These are phyloP conservation scores for Atlantisia rogersi DNA, from an alignment of 2,113 vertebrate species.

Conservation along the genomic window DNA sequence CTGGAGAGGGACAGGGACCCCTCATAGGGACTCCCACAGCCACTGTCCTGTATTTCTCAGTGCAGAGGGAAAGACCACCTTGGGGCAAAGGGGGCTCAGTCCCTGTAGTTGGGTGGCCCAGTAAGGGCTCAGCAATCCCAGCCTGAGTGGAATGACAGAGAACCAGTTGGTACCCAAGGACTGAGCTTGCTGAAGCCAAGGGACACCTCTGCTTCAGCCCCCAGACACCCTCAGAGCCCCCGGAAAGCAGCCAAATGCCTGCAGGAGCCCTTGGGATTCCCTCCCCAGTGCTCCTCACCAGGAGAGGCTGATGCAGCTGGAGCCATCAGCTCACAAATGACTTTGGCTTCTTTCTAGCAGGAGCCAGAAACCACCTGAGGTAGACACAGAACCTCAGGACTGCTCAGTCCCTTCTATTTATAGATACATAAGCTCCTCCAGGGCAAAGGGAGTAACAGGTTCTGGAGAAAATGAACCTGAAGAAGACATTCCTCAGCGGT, in stretches of 20 bases:
- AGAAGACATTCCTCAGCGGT: not conserved
- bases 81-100: not conserved
- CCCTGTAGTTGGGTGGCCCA: fast-evolving
- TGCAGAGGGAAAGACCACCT: not conserved
- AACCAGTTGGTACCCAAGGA: not conserved
- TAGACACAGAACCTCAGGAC: not conserved
- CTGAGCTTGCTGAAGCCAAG: not conserved
- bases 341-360: not conserved
- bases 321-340: not conserved
- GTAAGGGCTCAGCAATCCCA: not conserved
- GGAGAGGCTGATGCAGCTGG: not conserved
- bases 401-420: not conserved
- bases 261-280: not conserved
- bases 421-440: not conserved
- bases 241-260: not conserved
- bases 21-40: not conserved
- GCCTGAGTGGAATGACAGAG: not conserved
- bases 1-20: not conserved
- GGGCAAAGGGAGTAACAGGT: not conserved
- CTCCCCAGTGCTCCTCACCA: not conserved
- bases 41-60: not conserved
- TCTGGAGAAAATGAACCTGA: not conserved
- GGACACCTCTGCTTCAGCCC: not conserved
- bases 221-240: not conserved
- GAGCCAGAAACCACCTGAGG: not conserved